These are phyloP conservation scores for Drosophila atripex DNA, from an alignment of 2,888 invertebrate species.

Conservation along the genomic window DNA sequence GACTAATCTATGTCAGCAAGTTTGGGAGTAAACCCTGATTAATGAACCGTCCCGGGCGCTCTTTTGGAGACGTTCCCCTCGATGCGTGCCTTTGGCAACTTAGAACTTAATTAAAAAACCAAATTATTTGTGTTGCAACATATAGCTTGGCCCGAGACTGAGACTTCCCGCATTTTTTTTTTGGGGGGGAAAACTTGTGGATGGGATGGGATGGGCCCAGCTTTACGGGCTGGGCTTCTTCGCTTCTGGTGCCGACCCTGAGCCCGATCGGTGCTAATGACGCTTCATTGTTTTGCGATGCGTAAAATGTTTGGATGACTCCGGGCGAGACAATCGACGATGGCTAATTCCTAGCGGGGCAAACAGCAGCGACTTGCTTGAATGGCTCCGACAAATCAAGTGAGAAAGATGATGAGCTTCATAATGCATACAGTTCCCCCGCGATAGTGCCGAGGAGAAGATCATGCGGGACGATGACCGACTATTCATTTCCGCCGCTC, in stretches of 20 bases:
- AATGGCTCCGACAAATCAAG: slow-evolving; percentile 57
- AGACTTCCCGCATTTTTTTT: slow-evolving; percentile 72
- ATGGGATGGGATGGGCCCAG: slow-evolving; percentile 31
- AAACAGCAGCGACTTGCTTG: slow-evolving; percentile 57
- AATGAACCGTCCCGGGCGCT: slow-evolving; percentile 46
- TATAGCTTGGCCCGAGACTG: slow-evolving; percentile 16
- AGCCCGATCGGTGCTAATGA: slow-evolving; percentile 65
- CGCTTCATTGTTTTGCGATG: slow-evolving; percentile 72
- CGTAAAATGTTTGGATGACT: slow-evolving; percentile 61
- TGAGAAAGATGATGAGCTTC: slow-evolving; percentile 16
- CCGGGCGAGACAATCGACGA: slow-evolving; percentile 12
- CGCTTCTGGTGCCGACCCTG: slow-evolving; percentile 36
- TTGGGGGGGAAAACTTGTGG: slow-evolving; percentile 53
- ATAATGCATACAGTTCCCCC: slow-evolving; percentile 33
- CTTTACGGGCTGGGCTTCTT: slow-evolving; percentile 39
- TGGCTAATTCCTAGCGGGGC: slow-evolving; percentile 46
- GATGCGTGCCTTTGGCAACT: slow-evolving; percentile 54
- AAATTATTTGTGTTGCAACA: slow-evolving; percentile 43
- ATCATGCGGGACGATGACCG: slow-evolving; percentile 68
- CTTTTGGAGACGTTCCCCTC: not conserved
- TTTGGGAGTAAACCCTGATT: slow-evolving; percentile 53
- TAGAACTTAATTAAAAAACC: slow-evolving; percentile 72
- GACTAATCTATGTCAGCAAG: slow-evolving; percentile 64
- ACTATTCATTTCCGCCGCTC: slow-evolving; percentile 70
- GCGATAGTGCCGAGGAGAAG: slow-evolving; percentile 43